Evolutionary conservation across 2,113 vertebrate species (phyloP), one percentile per base, ranked within the genome.

Genomic region (Oreocharis arfaki): DNA sequence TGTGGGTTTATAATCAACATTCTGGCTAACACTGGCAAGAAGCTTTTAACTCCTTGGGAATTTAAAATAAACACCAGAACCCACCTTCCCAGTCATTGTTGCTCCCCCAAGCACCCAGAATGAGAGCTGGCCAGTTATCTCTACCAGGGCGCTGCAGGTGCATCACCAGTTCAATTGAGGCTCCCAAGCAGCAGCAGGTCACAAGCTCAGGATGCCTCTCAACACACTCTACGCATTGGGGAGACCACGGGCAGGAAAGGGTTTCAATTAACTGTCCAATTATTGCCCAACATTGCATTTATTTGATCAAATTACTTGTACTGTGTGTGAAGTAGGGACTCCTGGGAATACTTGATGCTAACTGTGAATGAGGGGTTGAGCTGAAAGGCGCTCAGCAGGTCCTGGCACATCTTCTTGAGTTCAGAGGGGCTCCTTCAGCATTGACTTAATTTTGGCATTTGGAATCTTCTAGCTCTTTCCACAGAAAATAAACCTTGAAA

Each of bases 1-100:
- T 92, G 90, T 87, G 90, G 79, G 65, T 90, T 97, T 97, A 87
- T 94, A 95, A 97, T 97, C 92, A 97, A 87, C 92, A 83, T 96
- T 92, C 70, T 82, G 61, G 56, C 50, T 91, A 91, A 79, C 42
- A 52, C 53, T 92, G 61, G 35, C 95, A 83, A 37, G 78, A 49
- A 75, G 80, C 32, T 81, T 90, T 93, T 95, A 91, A 85, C 28
- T 96, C 56, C 52, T 88, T 4, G 9, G 35, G 52, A 92, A 91
- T 67, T 86, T 75, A 94, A 96, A 93, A 83, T 35, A 74, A 87
- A 64, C 52, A 86, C 37, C 41, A 63, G 60, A 96, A 82, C 15
- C 5, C 55, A 90, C 50, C 44, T 92, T 91, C 35, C 22, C 41
- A 86, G n/a, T 61, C 21, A 87, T n/a, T 57, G 70, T 24, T 90